These are phyloP conservation scores for Grus americana DNA, from an alignment of 2,113 vertebrate genomes.

Conservation along the genomic window DNA sequence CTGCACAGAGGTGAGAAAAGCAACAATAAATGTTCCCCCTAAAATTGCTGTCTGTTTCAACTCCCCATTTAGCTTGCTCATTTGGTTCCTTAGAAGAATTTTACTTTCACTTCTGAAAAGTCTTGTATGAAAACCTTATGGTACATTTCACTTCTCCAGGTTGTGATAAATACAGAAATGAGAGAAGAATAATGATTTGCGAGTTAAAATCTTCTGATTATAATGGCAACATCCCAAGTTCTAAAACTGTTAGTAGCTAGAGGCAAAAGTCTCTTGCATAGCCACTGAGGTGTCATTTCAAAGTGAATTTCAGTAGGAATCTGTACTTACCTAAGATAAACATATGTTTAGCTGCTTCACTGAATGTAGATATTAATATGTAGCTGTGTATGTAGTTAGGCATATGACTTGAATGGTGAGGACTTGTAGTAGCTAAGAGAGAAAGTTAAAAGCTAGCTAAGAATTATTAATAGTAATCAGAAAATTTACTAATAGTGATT, in stretches of 20 bases:
- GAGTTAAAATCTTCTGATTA: not conserved
- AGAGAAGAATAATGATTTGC: not conserved
- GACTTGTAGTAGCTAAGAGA: not conserved
- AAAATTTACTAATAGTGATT: not conserved
- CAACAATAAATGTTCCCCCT: not conserved
- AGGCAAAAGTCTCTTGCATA: not conserved
- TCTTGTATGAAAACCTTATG: not conserved
- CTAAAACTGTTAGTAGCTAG: not conserved
- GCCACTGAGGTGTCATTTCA: not conserved
- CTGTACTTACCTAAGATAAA: not conserved
- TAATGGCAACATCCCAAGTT: not conserved
- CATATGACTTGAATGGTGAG: not conserved
- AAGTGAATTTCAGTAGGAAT: not conserved
- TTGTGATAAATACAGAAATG: not conserved
- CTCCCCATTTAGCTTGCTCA: not conserved
- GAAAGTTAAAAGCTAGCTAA: not conserved
- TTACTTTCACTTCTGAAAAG: not conserved
- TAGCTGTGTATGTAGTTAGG: not conserved
- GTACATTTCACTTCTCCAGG: not conserved
- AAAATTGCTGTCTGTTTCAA: not conserved
- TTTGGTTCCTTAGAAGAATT: not conserved
- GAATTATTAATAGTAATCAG: not conserved
- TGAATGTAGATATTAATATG: not conserved
- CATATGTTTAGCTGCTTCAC: not conserved
- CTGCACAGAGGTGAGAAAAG: conserved; percentile 32